These are phyloP conservation scores for Onthophagus taurus DNA, from an alignment of 1,140 invertebrate genomes.

Conservation along the genomic window DNA sequence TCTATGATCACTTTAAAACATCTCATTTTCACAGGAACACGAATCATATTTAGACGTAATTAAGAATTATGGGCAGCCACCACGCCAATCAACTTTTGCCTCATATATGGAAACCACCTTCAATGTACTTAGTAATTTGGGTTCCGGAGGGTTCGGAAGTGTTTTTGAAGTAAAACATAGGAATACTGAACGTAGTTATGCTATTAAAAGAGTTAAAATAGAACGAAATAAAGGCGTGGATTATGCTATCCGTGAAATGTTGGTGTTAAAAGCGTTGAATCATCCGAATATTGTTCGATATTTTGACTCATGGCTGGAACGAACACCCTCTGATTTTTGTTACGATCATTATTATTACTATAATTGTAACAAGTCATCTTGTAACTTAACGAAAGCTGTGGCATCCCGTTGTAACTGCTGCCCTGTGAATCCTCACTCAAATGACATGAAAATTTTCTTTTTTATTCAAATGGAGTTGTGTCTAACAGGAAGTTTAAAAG, in stretches of 20 bases:
- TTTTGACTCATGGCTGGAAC: conserved; percentile 89
- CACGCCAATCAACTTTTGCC: conserved; percentile 42
- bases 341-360: conserved; percentile 64
- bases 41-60: too few species aligned
- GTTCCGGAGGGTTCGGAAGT: conserved; percentile 92
- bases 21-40: too few species aligned
- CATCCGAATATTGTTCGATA: conserved; percentile 92
- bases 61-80: too few species aligned
- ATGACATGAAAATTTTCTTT: too few species aligned
- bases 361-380: too few species aligned
- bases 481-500: conserved; percentile 74
- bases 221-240: conserved; percentile 58
- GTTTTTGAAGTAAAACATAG: conserved; percentile 94
- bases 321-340: conserved; percentile 80
- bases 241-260: conserved; percentile 81
- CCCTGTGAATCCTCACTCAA: too few species aligned
- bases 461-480: conserved; percentile 98
- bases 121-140: conserved; percentile 71
- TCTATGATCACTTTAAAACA: too few species aligned
- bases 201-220: conserved; percentile 87
- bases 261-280: conserved; percentile 86
- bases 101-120: conserved; percentile 82
- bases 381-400: too few species aligned
- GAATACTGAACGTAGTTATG: conserved; percentile 90
- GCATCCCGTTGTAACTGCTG: too few species aligned